Base-by-base conservation (phyloP, 2,797 vertebrate genomes). In the Karalla daura region DNA sequence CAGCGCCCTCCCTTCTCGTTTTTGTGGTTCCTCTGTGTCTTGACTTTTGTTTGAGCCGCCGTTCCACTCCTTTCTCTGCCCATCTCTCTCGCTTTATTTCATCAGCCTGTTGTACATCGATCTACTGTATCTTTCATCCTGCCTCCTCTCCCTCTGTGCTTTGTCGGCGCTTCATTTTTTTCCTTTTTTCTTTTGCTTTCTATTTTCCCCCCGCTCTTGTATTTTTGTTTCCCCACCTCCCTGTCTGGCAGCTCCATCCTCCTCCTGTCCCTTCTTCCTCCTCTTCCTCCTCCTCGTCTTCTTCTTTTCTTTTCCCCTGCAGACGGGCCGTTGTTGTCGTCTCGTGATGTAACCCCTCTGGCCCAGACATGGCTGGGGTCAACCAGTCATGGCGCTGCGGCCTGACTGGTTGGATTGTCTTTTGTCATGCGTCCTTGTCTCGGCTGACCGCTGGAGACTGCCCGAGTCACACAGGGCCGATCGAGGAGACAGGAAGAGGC, bases 61-160 rank as follows among this genome's bases (percentile, higher is more conserved):
- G 63, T 68, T 81, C 25, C 32, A 13, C 49, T 73, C 63, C 33
- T 70, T 65, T 68, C 47, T 74, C 37, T 75, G 35, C 58, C 54
- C 33, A 40, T 79, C 46, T 71, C 53, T 52, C 53, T 55, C 17
- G 46, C 61, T 72, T 49, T 76, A 54, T 84, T 88, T 79, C 78
- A 84, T 88, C 83, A 77, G 75, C 37, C 40, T 40, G 70, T 79
- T 74, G 62, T 73, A 80, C 71, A 72, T 66, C 18, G 15, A 80
- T 74, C 77, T 55, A n/a, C n/a, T n/a, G n/a, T n/a, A 70, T 83
- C 83, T 82, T 80, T 85, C 67, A 75, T 83, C 64, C 74, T 69
- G 52, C 55, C 65, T 21, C 54, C 58, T 35, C 30, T 44, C 46
- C 39, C 30, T 46, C 25, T 23, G 17, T 41, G 55, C 64, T 51